Evolutionary conservation across 2,888 invertebrate species (phyloP), one percentile per base, ranked within the genome.

Genomic region (Cepaea hortensis): DNA sequence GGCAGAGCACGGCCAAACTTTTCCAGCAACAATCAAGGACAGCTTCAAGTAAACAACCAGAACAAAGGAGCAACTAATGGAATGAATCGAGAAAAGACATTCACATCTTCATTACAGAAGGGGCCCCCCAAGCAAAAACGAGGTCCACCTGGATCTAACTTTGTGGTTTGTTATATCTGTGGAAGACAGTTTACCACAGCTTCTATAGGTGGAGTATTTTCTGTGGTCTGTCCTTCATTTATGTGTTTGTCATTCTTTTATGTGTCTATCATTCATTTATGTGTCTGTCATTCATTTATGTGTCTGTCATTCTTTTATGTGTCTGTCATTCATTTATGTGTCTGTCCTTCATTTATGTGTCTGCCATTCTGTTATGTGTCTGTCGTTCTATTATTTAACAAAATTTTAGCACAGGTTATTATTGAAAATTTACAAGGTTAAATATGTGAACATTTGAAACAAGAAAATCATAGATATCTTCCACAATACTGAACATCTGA

Each of bases 101-200:
- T 88, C 68, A 89, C 90, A 55, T 76, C 90, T 13, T 88, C 88
- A 20, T 87, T 82, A n/a, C 88, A 89, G 80, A 88, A 85, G 50
- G 90, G 91, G 70, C 86, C 87, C 3, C 81, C 81, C 2, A 81
- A 81, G 50, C 48, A 61, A 48, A 81, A 84, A 46, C 76, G 81
- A 82, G 89, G 85, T n/a, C 88, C 85, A n/a, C 87, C 84, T 84
- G 91, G 93, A 5, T 93, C 94, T 35, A 93, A 93, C 50, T 94
- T 94, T 87, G 94, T 95, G 7, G 93, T 95, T 87, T 97, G 96
- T 92, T 96, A 96, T 93, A 95, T 96, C 90, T 97, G 96, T 91
- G 96, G 96, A 3, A 94, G 96, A 83, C 96, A 96, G 91, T 96
- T 96, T 91, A 96, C 96, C 68, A 95, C 95, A 2, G 95, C 95